A percentile compares a stretch with the other conserved stretches of the same genome.
Evolutionary conservation across 2,113 vertebrate species (phyloP).

Genomic region (Holacanthus passer): DNA sequence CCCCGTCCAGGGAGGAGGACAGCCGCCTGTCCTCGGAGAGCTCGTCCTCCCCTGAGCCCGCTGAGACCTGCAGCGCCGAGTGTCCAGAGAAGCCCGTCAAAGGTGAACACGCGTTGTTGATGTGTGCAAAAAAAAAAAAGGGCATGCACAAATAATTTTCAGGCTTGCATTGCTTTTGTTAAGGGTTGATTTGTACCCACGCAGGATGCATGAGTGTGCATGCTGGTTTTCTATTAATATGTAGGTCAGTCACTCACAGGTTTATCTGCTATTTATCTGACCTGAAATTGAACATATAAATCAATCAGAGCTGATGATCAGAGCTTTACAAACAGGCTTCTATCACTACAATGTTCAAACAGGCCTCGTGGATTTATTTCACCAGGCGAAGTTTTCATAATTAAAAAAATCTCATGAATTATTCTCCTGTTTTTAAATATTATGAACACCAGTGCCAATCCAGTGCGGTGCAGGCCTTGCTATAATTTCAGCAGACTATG

Average conservation of each 20-base stretch:
- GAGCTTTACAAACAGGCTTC: not conserved
- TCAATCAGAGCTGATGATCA: conserved; percentile 45
- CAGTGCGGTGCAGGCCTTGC: conserved; percentile 20
- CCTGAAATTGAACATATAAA: conserved; percentile 52
- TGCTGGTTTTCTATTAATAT: not conserved
- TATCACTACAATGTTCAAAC: not conserved
- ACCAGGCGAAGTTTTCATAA: not conserved
- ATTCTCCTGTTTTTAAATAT: not conserved
- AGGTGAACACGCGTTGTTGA: conserved; percentile 84
- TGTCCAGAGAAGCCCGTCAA: conserved; percentile 90
- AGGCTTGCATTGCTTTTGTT: not conserved
- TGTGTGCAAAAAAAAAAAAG: not conserved
- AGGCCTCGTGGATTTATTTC: not conserved
- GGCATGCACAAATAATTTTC: not conserved
- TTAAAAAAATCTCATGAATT: not conserved
- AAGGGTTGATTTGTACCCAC: not conserved
- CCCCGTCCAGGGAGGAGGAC: conserved; percentile 89
- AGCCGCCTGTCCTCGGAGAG: conserved; percentile 91
- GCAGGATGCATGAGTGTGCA: not conserved
- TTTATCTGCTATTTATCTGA: conserved; percentile 6
- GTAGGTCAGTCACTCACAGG: conserved; percentile 9
- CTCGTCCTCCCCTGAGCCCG: conserved; percentile 92
- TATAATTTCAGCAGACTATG: conserved; percentile 36
- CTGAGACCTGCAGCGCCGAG: conserved; percentile 87
- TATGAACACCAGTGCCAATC: conserved; percentile 16